A percentile compares a stretch with the other conserved stretches of the same genome.
phyloP scores from a whole-genome alignment of 2,888 invertebrate genomes.

The Melitaea athalia region DNA sequence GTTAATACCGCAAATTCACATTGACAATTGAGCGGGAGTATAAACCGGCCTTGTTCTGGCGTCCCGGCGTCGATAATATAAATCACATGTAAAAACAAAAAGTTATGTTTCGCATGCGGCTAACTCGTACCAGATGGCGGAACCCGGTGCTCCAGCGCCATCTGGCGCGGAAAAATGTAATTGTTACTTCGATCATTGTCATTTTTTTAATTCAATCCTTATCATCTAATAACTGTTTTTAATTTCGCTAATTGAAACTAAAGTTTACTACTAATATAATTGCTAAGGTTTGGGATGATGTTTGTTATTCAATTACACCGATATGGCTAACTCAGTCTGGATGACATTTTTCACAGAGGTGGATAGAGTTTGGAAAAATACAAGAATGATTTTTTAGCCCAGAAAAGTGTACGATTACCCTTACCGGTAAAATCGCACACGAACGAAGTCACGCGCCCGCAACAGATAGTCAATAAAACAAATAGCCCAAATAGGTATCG shows the following conservation, averaged over 20 bases:
- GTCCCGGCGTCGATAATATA: slow-evolving; percentile 58
- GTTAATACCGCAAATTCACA: slow-evolving; percentile 17
- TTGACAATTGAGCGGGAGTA: slow-evolving; percentile 46
- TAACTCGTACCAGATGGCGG: slow-evolving; percentile 55
- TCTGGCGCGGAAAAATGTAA: slow-evolving; percentile 48
- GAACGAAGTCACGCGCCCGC: no score
- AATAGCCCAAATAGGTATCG: no score
- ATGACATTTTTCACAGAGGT: no score
- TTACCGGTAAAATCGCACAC: no score
- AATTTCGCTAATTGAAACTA: neutral
- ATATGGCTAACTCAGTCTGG: no score
- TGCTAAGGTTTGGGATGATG: no score
- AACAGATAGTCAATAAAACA: no score
- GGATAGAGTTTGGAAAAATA: no score
- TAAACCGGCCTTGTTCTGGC: slow-evolving; percentile 60
- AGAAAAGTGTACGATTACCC: no score
- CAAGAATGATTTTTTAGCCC: no score
- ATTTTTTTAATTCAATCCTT: slow-evolving; percentile 26
- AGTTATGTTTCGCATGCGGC: slow-evolving; percentile 59
- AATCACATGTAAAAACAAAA: slow-evolving; percentile 65
- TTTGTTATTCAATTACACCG: no score
- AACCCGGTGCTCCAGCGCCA: slow-evolving; percentile 47
- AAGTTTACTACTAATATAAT: no score
- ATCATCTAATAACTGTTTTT: neutral
- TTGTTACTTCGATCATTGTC: slow-evolving; percentile 37